Percentiles rank a stretch among this genome's conserved stretches.
phyloP scores from a whole-genome alignment of 2,113 vertebrate species.

The Crotalus helleri region DNA sequence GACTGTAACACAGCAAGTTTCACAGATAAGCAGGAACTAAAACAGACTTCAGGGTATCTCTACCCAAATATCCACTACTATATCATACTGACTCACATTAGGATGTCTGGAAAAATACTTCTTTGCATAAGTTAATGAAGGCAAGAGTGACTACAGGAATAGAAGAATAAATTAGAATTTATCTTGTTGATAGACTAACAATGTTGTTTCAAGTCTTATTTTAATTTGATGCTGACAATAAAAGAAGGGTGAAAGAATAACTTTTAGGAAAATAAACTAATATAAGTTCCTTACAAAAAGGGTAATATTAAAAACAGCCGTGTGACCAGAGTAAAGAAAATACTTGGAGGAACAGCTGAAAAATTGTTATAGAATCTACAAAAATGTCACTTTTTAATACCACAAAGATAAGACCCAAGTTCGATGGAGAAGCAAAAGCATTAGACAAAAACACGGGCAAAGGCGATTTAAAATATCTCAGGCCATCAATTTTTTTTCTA shows the following conservation, averaged over 20 bases:
- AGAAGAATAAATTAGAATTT: fast-evolving
- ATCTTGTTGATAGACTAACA: background rate
- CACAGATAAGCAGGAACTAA: background rate
- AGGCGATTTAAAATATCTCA: background rate
- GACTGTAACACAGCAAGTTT: background rate
- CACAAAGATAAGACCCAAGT: background rate
- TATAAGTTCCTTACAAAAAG: background rate
- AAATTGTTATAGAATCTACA: background rate
- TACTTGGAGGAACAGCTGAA: fast-evolving
- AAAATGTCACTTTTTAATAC: background rate
- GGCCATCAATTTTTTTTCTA: background rate
- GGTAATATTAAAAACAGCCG: background rate
- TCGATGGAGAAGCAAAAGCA: conserved; percentile 6
- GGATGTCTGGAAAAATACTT: background rate
- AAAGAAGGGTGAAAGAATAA: background rate
- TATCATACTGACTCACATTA: background rate
- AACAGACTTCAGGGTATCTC: background rate
- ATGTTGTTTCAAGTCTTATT: background rate
- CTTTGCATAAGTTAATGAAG: background rate
- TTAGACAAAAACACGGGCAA: background rate
- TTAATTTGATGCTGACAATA: background rate
- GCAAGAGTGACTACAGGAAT: background rate
- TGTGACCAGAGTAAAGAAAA: background rate
- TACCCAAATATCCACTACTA: background rate
- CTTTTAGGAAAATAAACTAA: background rate